Base-by-base conservation (phyloP, 2,113 vertebrate genomes). In the Tragelaphus strepsiceros region DNA sequence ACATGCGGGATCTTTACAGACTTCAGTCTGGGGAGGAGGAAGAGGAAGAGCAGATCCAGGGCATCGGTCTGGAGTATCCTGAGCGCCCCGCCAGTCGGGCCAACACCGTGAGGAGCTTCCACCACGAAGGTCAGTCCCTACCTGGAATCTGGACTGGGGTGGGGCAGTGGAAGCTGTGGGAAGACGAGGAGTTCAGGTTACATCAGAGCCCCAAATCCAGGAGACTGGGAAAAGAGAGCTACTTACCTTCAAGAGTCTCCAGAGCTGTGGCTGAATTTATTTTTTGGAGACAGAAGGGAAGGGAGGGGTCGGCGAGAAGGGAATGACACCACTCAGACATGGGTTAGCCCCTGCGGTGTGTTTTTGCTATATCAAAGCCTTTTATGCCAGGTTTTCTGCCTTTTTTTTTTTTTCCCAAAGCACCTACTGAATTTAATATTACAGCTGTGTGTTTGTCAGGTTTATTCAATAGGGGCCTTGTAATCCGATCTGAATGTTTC, bases 21-120 rank as follows among this genome's bases (percentile, higher is more conserved):
- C 99, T 99, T 46, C 99, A 99, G 99, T 99, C 99, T 3, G 99
- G 99, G 39, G 99, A 99, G 97, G 99, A 99, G 87, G 99, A 99
- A 97, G 99, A 99, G 32, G 99, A 98, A 62, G 98, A 98, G 83
- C 97, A 98, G 90, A 98, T 97, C n/a, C 99, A 99, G 19, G 98
- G 99, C 88, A 97, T 99, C 71, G 98, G 98, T 88, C 99, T 99
- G 86, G 99, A 99, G 97, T 99, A 99, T 97, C 99, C 99, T 0
- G 99, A 99, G 99, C 99, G 99, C 97, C 99, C 99, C 1, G 99
- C 99, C 96, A 99, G 99, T 98, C 99, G 99, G 84, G 99, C 99
- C 95, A 99, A 99, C 99, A 99, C 99, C 88, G 99, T 99, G 98
- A 99, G 99, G 98, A 99, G 99, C 86, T 99, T 99, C 98, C 99